These are phyloP conservation scores for Monomorium pharaonis DNA, from an alignment of 1,140 invertebrate genomes.

Conservation along the genomic window DNA sequence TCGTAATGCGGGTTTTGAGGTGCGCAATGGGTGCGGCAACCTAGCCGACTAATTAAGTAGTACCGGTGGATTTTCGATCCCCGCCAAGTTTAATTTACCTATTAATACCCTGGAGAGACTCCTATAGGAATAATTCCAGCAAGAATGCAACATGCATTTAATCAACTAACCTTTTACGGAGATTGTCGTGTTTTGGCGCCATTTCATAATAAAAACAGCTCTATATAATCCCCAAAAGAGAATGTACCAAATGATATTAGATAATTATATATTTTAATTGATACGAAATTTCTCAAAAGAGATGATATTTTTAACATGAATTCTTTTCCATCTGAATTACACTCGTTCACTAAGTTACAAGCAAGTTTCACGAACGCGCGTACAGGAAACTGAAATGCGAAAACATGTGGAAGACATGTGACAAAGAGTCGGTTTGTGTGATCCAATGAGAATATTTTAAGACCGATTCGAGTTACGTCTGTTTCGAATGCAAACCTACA, in stretches of 20 bases:
- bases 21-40: constrained; percentile 59
- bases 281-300: neutral
- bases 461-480: neutral
- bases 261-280: neutral
- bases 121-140: neutral
- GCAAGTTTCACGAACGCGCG: neutral
- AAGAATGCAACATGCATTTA: constrained; percentile 19
- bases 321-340: neutral
- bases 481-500: neutral
- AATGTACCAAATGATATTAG: neutral
- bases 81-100: constrained; percentile 58
- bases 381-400: neutral
- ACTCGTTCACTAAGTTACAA: neutral
- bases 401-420: constrained; percentile 19
- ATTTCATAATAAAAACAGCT: constrained; percentile 36
- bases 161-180: neutral
- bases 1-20: constrained; percentile 53
- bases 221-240: constrained; percentile 52
- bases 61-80: constrained; percentile 45
- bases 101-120: constrained; percentile 14
- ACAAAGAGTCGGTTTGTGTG: neutral
- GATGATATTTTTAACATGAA: neutral
- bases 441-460: neutral
- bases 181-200: constrained; percentile 11
- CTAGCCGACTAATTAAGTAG: constrained; percentile 74